These are phyloP conservation scores for Anoura caudifer DNA, from an alignment of 2,113 vertebrate genomes.

Conservation along the genomic window DNA sequence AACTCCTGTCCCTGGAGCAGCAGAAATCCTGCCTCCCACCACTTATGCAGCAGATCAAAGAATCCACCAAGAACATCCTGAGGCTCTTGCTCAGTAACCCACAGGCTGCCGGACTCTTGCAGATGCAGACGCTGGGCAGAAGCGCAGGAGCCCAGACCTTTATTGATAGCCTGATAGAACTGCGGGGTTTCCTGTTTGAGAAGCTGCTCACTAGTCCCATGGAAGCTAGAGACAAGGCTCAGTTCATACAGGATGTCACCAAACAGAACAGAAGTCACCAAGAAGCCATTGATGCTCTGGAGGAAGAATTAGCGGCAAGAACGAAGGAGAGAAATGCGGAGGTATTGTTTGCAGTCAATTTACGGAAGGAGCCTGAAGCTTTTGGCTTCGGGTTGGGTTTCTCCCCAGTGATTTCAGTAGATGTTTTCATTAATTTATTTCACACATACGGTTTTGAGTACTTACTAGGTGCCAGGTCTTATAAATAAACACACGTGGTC, in stretches of 20 bases:
- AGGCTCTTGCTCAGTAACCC: constrained; percentile 76
- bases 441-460: background rate
- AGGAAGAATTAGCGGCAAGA: constrained; percentile 70
- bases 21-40: background rate
- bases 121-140: background rate
- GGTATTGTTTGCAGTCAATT: constrained; percentile 72
- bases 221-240: constrained; percentile 78
- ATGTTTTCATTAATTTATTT: background rate
- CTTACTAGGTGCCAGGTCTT: background rate
- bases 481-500: background rate
- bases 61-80: constrained; percentile 81
- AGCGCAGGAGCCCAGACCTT: constrained; percentile 68
- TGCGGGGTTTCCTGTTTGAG: constrained; percentile 80
- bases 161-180: constrained; percentile 76
- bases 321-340: constrained; percentile 72
- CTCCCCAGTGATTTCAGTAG: background rate
- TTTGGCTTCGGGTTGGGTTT: background rate
- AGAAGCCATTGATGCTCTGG: constrained; percentile 59
- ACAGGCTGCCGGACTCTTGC: constrained; percentile 52
- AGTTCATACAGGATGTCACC: constrained; percentile 68
- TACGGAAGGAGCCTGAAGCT: accelerated
- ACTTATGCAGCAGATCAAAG: constrained; percentile 57
- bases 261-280: constrained; percentile 62
- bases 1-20: background rate
- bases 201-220: constrained; percentile 80